Base-by-base conservation (phyloP, 2,888 invertebrate genomes). In the Venustoraphidia nigricollis region DNA sequence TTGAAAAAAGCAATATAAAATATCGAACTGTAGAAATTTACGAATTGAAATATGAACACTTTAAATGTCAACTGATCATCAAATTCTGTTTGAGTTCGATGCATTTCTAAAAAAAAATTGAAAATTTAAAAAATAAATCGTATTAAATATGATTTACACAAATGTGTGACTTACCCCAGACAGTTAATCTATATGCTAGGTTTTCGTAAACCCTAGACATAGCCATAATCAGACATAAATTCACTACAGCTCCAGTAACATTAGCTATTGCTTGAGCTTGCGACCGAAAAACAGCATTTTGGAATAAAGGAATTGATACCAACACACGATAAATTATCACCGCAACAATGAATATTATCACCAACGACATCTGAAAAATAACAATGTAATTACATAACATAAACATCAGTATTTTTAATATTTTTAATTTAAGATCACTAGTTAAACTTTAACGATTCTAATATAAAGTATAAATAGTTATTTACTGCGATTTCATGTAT, bases 1-100 rank as follows among this genome's bases (percentile, higher is more conserved):
- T 74, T 73, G 62, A 77, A 71, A 61, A 77, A 77, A 4, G 76
- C 77, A 50, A 77, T 75, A 63, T 77, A 77, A 60, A 77, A 69
- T 50, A 77, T 69, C 38, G 76, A 74, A 3, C 75, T 72, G 59
- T 76, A 77, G 60, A 69, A 76, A 61, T 77, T 77, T 60, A 76
- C 71, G 59, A 76, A 76, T 60, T 77, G 75, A 55, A 77, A 73
- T 47, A 73, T 62, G 62, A 75, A 77, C 49, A 77, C 69, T 62
- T 76, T 77, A 60, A 76, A 67, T 27, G 75, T 75, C 53, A 74
- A 67, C 54, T 72, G 72, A 61, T 74, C 72, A 56, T 77, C 76
- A 57, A 74, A 76, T 51, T 76, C 74, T 11, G 69, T 67, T 58
- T 76, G 73, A 2, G 76, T 76, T 34, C 71, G 58, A 53, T 67